Percentiles rank a stretch among this genome's conserved stretches.
phyloP scores from a whole-genome alignment of 2,888 invertebrate genomes.

The Lasius platythorax region DNA sequence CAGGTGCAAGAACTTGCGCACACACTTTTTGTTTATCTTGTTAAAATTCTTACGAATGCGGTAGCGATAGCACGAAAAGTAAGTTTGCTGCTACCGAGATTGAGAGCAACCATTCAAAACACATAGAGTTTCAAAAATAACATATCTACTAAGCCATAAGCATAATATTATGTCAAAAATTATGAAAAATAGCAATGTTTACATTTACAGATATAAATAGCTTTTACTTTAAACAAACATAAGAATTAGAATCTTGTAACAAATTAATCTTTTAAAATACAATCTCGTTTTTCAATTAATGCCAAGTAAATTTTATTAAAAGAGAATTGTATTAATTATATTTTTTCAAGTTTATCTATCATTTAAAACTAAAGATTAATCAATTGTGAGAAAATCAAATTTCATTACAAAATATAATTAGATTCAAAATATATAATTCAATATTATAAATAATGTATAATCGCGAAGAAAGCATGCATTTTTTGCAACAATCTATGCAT shows the following conservation, averaged over 20 bases:
- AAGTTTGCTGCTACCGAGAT: conserved; percentile 13
- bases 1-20: conserved; percentile 62
- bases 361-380: conserved; percentile 3
- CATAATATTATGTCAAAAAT: neutral
- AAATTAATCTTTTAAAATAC: neutral
- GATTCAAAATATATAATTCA: neutral
- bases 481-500: neutral
- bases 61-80: conserved; percentile 39
- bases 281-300: neutral
- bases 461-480: neutral
- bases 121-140: conserved; percentile 7
- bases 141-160: neutral
- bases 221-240: neutral
- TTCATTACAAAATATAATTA: neutral
- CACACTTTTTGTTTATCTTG: conserved; percentile 40
- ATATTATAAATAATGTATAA: neutral
- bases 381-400: neutral
- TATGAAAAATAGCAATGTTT: neutral
- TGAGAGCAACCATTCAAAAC: conserved; percentile 1
- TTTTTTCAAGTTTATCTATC: neutral
- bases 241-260: neutral
- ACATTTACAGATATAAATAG: neutral
- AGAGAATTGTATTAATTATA: neutral
- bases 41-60: conserved; percentile 49
- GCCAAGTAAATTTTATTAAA: neutral